Evolutionary conservation across 2,797 vertebrate genomes (phyloP), one percentile per base, ranked within the genome.

Genomic region (Sorex maritimensis): DNA sequence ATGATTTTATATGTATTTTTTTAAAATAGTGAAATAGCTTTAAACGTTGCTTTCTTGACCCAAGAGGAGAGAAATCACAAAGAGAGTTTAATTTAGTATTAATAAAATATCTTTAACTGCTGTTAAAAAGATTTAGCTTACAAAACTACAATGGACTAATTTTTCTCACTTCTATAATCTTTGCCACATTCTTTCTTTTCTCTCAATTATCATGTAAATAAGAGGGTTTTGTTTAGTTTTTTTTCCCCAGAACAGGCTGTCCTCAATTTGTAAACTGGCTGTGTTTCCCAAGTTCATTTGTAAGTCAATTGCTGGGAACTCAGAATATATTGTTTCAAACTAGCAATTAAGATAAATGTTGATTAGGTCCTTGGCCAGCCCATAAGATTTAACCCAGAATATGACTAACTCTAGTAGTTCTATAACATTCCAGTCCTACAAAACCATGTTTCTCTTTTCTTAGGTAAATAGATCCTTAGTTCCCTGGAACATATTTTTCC

Each of bases 311-410:
- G 44, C 67, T 83, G 38, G 46, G 13, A 81, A 88, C 23, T 68
- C 30, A 49, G 74, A 86, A 91, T 67, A 49, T 6, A 77, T 13
- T 69, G 6, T 55, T 52, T 82, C 46, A 86, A 89, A 74, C 77
- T 61, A 65, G 80, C 65, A 91, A 58, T 89, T 91, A 74, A 63
- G 26, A 81, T 73, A 73, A 88, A 86, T 38, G 46, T 46, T 38
- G 38, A 81, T 78, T 68, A 72, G 19, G 68, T 71, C 17, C 24
- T 23, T 81, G 79, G 24, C 34, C 38, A 65, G 13, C 81, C 52
- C 34, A 30, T 10, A 80, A 41, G 65, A 81, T 58, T 67, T 41
- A 81, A 24, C n/a, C 84, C 44, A 72, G 17, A 80, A 52, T 38
- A 24, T 85, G 41, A 44, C n/a, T 74, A 26, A 73, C 41, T 72